Percentiles rank a stretch among this genome's conserved stretches.
Conservation (phyloP, 2,888 invertebrate species). For the Microplitis deprimator region DNA sequence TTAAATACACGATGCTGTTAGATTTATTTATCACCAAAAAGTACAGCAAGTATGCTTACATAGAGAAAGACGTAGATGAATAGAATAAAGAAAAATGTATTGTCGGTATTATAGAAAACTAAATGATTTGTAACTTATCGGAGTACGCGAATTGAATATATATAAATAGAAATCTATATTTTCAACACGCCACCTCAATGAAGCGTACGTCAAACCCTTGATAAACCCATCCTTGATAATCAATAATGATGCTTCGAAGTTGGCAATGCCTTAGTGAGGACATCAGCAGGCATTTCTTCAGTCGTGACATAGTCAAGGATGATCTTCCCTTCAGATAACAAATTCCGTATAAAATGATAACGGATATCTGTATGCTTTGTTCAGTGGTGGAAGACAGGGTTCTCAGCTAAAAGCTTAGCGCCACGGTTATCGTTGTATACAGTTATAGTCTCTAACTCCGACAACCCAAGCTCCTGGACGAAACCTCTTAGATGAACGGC, state of each 20-base stretch:
- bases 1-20: no score
- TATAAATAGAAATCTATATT: background rate
- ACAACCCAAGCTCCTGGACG: slow-evolving; percentile 32
- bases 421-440: slow-evolving; percentile 38
- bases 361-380: slow-evolving; percentile 42
- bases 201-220: background rate
- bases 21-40: no score
- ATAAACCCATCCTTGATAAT: background rate
- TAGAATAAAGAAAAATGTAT: no score
- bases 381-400: slow-evolving; percentile 14
- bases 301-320: slow-evolving; percentile 27
- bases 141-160: no score
- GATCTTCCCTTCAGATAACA: slow-evolving; percentile 23
- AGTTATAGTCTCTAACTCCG: background rate
- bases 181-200: background rate
- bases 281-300: slow-evolving; percentile 36
- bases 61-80: no score
- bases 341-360: slow-evolving; percentile 36
- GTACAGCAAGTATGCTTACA: no score
- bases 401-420: slow-evolving; percentile 30
- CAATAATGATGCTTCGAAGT: background rate
- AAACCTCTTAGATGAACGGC: slow-evolving; percentile 18
- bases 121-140: no score
- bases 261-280: slow-evolving; percentile 52
- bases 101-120: no score